Percentiles rank a stretch among this genome's conserved stretches.
phyloP scores from a whole-genome alignment of 2,888 invertebrate species.

The Helicoverpa assulta region DNA sequence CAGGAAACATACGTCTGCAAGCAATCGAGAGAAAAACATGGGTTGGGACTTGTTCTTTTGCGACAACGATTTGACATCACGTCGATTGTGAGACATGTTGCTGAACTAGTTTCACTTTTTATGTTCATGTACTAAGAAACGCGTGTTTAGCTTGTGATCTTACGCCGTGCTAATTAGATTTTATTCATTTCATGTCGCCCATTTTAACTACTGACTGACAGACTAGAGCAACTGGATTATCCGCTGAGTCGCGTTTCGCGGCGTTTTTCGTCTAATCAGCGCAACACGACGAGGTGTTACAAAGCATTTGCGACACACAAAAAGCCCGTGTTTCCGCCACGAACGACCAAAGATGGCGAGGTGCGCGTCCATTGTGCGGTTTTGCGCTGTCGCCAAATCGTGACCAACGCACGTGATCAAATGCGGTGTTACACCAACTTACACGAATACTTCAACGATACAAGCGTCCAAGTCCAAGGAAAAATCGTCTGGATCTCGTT shows the following conservation, averaged over 20 bases:
- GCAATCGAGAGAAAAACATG: constrained; percentile 90
- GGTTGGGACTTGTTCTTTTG: constrained; percentile 86
- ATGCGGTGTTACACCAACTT: constrained; percentile 69
- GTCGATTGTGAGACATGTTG: constrained; percentile 88
- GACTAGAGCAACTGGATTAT: constrained; percentile 21
- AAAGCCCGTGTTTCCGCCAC: constrained; percentile 79
- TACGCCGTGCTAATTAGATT: constrained; percentile 78
- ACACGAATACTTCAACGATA: constrained; percentile 60
- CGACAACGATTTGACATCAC: constrained; percentile 88
- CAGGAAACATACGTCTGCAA: constrained; percentile 99
- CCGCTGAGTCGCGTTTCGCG: constrained; percentile 13
- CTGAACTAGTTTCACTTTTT: constrained; percentile 85
- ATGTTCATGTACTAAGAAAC: constrained; percentile 73
- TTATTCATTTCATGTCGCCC: constrained; percentile 65
- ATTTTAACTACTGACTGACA: constrained; percentile 49
- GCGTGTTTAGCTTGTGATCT: constrained; percentile 87
- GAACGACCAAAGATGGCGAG: constrained; percentile 78
- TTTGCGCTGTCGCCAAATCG: constrained; percentile 68
- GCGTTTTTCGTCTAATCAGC: constrained; percentile 66
- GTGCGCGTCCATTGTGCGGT: constrained; percentile 78
- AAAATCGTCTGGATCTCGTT: constrained; percentile 62
- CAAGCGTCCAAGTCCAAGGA: constrained; percentile 42
- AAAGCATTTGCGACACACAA: constrained; percentile 77
- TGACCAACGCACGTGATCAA: constrained; percentile 77
- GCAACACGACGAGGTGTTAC: constrained; percentile 77